Evolutionary conservation across 1,140 invertebrate genomes (phyloP), one percentile per base, ranked within the genome.

Genomic region (Nautilus pompilius): DNA sequence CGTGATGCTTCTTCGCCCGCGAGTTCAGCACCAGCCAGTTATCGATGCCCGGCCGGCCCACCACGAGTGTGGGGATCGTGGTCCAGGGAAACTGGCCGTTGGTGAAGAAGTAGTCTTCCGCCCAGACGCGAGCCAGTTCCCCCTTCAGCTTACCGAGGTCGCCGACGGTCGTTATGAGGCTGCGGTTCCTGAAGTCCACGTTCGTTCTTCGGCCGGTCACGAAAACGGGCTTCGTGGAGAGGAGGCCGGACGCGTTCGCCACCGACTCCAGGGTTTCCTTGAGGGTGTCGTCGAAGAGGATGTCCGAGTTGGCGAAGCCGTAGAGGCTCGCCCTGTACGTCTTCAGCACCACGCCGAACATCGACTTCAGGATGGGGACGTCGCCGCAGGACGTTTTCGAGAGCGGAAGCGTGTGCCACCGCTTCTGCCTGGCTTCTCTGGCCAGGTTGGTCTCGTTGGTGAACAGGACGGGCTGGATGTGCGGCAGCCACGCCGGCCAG

Each of bases 71-170:
- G 1, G 65, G 65, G 1, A 67, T 32, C 5, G 15, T 48, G 6
- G n/a, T 29, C 65, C 65, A 67, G 15, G 65, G 65, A 36, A 67
- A 67, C 46, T 33, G 49, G 2, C 41, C 34, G 22, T 63, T 63
- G 46, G 65, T 67, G 22, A 67, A 32, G 30, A 67, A 67, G 17
- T 45, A 60, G 30, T 67, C 65, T 13, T 60, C 57, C 2, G 60
- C 62, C n/a, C 65, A 60, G 49, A 62, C 57, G 6, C 17, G 46
- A n/a, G 62, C 26, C 5, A 22, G 17, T 4, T 15, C 30, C 30
- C 53, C 65, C 8, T 53, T 41, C 4, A 60, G 1, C 8, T 36
- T 13, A 13, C 15, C 17, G 28, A 60, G 8, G 24, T 60, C 34
- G 10, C 5, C 5, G 3, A 6, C 33, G 10, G 20, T 24, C 4